A percentile compares a stretch with the other conserved stretches of the same genome.
Conservation (phyloP, 2,888 invertebrate genomes). For the Drosophila monieri region DNA sequence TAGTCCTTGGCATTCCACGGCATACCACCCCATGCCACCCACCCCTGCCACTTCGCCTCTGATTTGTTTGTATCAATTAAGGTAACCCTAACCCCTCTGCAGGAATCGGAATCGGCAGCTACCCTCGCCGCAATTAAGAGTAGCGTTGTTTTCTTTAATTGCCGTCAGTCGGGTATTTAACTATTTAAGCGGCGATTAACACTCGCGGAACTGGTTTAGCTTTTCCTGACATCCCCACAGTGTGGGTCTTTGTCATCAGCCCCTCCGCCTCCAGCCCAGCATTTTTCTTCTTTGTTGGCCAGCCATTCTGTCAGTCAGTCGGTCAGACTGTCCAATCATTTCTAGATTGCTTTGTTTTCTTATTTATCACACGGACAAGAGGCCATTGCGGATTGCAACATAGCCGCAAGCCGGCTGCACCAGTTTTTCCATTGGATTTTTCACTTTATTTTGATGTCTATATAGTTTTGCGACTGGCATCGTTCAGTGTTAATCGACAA, state of each 20-base stretch:
- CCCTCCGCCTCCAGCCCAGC: not conserved
- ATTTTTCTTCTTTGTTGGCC: slow-evolving; percentile 10
- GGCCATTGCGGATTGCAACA: slow-evolving; percentile 38
- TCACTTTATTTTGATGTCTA: slow-evolving; percentile 18
- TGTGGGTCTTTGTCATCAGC: slow-evolving; percentile 1
- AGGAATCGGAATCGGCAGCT: slow-evolving; percentile 16
- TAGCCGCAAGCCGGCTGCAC: slow-evolving; percentile 41
- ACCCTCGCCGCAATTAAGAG: slow-evolving; percentile 34
- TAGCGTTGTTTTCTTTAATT: slow-evolving; percentile 50
- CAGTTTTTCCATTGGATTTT: slow-evolving; percentile 40
- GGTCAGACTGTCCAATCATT: slow-evolving; percentile 10
- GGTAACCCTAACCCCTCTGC: slow-evolving; percentile 32
- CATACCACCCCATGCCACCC: no score
- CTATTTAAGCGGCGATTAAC: slow-evolving; percentile 51
- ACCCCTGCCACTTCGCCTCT: slow-evolving; percentile 22
- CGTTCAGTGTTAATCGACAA: slow-evolving; percentile 30
- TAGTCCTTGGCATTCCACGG: slow-evolving; percentile 32
- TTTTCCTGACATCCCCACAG: slow-evolving; percentile 36
- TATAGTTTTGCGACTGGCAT: slow-evolving; percentile 27
- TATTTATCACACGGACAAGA: slow-evolving; percentile 37
- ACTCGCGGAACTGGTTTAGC: slow-evolving; percentile 62
- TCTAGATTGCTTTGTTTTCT: slow-evolving; percentile 33
- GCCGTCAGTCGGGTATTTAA: slow-evolving; percentile 33
- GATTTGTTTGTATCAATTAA: slow-evolving; percentile 39
- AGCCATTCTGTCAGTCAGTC: slow-evolving; percentile 16